Evolutionary conservation across 2,888 invertebrate genomes (phyloP).

Genomic region (Noctua fimbriata): DNA sequence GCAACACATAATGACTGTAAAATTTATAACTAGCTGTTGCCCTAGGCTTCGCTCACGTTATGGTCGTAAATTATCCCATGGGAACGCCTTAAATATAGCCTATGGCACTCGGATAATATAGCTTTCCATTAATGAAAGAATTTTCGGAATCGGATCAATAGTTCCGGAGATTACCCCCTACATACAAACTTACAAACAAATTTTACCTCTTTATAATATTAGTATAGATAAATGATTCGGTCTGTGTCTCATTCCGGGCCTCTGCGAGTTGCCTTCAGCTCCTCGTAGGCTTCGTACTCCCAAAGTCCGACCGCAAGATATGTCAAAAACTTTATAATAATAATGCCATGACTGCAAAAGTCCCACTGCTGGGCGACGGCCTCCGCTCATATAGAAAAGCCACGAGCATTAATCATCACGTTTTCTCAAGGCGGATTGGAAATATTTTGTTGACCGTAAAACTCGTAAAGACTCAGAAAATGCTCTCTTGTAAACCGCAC

Average conservation of each 20-base stretch:
- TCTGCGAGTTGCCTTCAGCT: neutral
- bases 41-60: no score
- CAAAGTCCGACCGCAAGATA: neutral
- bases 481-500: neutral
- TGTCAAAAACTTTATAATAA: neutral
- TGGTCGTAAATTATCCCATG: no score
- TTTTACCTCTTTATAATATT: no score
- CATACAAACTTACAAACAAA: no score
- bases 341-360: neutral
- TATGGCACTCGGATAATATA: no score
- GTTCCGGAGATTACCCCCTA: no score
- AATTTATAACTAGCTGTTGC: neutral
- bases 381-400: neutral
- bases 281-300: neutral
- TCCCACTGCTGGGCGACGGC: neutral
- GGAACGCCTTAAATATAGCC: no score
- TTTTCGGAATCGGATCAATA: no score
- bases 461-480: neutral
- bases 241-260: neutral
- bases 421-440: neutral
- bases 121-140: no score
- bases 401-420: neutral
- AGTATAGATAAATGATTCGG: neutral
- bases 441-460: neutral
- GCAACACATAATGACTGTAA: neutral